A percentile compares a stretch with the other conserved stretches of the same genome.
phyloP scores from a whole-genome alignment of 1,140 invertebrate species.

The Drosophila bocki region DNA sequence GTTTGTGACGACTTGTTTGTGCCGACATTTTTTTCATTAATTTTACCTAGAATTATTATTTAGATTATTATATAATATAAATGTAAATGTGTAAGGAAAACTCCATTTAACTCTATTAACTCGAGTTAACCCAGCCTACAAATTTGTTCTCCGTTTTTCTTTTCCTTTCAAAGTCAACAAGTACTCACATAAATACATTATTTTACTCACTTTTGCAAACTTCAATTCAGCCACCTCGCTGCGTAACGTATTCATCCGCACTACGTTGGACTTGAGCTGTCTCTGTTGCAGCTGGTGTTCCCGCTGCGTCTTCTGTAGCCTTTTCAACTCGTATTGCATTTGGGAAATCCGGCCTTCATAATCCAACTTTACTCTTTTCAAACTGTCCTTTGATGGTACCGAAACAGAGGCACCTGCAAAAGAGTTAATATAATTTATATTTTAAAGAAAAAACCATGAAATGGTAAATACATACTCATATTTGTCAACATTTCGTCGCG shows the following conservation, averaged over 20 bases:
- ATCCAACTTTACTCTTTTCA: conserved; percentile 94
- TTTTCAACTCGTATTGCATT: conserved; percentile 95
- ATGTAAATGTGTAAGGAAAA: too few species aligned
- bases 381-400: conserved; percentile 89
- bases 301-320: conserved; percentile 94
- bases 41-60: conserved; percentile 88
- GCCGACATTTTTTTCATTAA: conserved; percentile 97
- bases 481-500: conserved; percentile 94
- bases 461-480: conserved; percentile 53
- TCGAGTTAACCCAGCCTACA: too few species aligned
- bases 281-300: conserved; percentile 94
- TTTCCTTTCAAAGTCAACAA: too few species aligned
- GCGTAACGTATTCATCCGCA: conserved; percentile 91
- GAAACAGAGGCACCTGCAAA: conserved; percentile 40
- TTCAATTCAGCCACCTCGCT: conserved; percentile 96
- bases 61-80: too few species aligned
- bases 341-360: conserved; percentile 94
- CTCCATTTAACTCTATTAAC: too few species aligned
- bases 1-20: conserved; percentile 93
- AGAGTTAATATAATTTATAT: background rate
- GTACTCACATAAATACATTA: conserved; percentile 14
- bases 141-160: too few species aligned
- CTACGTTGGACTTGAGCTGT: conserved; percentile 93
- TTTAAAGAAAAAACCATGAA: background rate
- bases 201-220: conserved; percentile 88